phyloP scores from a whole-genome alignment of 1,140 invertebrate genomes.

The Micrasema minimum region DNA sequence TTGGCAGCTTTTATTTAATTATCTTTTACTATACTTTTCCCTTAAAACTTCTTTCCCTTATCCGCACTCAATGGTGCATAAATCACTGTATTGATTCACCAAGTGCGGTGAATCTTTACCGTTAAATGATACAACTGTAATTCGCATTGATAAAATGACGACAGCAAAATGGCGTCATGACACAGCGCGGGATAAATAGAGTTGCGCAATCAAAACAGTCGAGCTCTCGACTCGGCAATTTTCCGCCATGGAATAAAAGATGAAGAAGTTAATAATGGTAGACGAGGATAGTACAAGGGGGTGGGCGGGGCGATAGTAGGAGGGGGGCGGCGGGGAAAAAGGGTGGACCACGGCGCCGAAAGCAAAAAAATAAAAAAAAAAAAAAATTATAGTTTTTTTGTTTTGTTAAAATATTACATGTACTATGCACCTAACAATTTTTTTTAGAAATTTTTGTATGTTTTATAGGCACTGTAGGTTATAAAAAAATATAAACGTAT shows the following conservation, averaged over 20 bases:
- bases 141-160: too few species aligned
- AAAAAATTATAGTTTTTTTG: not conserved
- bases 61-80: too few species aligned
- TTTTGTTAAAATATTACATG: not conserved
- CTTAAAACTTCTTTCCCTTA: too few species aligned
- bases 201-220: conserved; percentile 42
- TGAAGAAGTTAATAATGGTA: conserved; percentile 54
- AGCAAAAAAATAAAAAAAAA: not conserved
- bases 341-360: conserved; percentile 20
- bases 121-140: not conserved
- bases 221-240: conserved; percentile 52
- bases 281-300: conserved; percentile 45
- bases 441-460: too few species aligned
- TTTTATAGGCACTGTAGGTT: too few species aligned
- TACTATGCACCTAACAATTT: too few species aligned
- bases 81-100: too few species aligned
- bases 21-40: not conserved
- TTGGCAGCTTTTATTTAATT: too few species aligned
- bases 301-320: too few species aligned
- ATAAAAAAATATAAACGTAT: too few species aligned
- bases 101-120: not conserved
- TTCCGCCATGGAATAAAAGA: conserved; percentile 53
- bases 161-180: conserved; percentile 24
- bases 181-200: conserved; percentile 23
- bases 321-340: conserved; percentile 1